Evolutionary conservation across 2,113 vertebrate species (phyloP).

Genomic region (Crotalus tigris): DNA sequence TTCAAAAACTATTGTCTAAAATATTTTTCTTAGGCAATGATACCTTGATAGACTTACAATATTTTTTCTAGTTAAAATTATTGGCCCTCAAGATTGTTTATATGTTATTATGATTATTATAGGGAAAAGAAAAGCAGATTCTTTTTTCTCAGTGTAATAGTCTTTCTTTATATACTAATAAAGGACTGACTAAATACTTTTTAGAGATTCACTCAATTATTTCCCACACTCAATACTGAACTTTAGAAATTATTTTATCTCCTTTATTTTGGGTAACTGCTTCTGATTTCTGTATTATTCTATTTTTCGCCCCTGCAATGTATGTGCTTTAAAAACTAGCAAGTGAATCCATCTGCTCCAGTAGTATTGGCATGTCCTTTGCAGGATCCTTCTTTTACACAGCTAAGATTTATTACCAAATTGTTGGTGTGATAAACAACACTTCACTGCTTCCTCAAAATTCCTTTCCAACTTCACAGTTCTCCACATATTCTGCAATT

Average conservation of each 20-base stretch:
- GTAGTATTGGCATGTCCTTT: not conserved
- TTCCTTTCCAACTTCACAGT: not conserved
- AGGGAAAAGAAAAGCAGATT: not conserved
- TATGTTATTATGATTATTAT: not conserved
- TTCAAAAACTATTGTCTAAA: not conserved
- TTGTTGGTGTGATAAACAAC: not conserved
- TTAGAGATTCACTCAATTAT: not conserved
- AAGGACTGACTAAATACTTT: not conserved
- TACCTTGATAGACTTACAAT: not conserved
- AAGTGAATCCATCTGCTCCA: slow-evolving; percentile 3
- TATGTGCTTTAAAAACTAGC: not conserved
- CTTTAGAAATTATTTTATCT: not conserved
- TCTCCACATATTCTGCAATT: not conserved
- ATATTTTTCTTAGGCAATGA: not conserved
- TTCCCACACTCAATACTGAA: not conserved
- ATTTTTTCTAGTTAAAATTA: not conserved
- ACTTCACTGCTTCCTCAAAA: not conserved
- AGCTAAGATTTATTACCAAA: not conserved
- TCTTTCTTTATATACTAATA: not conserved
- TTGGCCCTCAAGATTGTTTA: not conserved
- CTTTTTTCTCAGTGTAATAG: not conserved
- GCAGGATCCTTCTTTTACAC: not conserved
- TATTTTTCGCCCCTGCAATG: not conserved
- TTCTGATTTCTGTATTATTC: not conserved
- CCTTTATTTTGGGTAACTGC: not conserved